These are phyloP conservation scores for Tetropium fuscum DNA, from an alignment of 2,888 invertebrate species.

Conservation along the genomic window DNA sequence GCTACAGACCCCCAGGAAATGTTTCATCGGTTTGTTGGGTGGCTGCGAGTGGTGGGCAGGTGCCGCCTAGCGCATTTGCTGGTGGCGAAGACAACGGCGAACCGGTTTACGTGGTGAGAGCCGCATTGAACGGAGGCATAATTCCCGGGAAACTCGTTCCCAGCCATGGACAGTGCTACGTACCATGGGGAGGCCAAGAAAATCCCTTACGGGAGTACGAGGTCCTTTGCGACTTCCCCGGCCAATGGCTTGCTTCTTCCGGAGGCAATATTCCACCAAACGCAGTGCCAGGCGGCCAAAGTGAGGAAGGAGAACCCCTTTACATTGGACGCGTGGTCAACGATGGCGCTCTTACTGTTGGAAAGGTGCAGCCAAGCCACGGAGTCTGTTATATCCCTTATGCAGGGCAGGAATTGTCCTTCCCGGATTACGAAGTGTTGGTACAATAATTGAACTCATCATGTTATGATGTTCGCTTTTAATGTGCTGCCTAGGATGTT, in stretches of 20 bases:
- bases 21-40: constrained; percentile 70
- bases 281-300: constrained; percentile 77
- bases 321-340: constrained; percentile 83
- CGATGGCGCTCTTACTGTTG: constrained; percentile 81
- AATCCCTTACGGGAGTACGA: constrained; percentile 78
- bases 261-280: constrained; percentile 77
- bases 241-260: constrained; percentile 60
- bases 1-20: background rate
- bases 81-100: constrained; percentile 74
- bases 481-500: constrained; percentile 41
- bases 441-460: constrained; percentile 61
- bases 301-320: constrained; percentile 83
- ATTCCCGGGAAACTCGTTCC: constrained; percentile 84
- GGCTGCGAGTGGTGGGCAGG: constrained; percentile 73
- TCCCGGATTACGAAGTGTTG: constrained; percentile 85
- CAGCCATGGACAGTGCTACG: constrained; percentile 74
- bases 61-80: constrained; percentile 81
- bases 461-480: constrained; percentile 37
- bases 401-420: constrained; percentile 82
- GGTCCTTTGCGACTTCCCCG: constrained; percentile 62
- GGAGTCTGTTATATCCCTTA: constrained; percentile 87
- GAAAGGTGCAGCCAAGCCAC: constrained; percentile 84
- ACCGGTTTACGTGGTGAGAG: constrained; percentile 76
- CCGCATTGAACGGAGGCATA: constrained; percentile 77
- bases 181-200: constrained; percentile 83